Evolutionary conservation across 2,797 vertebrate species (phyloP), one percentile per base, ranked within the genome.

Genomic region (Margarornis squamiger): DNA sequence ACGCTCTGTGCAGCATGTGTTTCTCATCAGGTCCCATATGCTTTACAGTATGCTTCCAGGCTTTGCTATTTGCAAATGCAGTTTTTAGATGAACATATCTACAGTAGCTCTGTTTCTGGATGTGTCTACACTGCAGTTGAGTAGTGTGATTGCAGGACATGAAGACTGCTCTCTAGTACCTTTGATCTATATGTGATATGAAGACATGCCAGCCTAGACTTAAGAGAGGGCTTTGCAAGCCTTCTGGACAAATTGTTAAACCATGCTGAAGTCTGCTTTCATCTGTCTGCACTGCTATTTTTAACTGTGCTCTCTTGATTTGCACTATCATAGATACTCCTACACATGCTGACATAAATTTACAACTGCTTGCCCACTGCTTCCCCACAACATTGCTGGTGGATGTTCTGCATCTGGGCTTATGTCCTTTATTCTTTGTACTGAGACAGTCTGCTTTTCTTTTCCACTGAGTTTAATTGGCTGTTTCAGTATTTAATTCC

Each of bases 31-130:
- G 12, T 90, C 57, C 72, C 82, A 61, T 90, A 77, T 92, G 79
- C 87, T 86, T 90, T 82, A 61, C 1, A 7, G 16, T 77, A 45
- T 49, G 52, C 76, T 96, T 86, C 52, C 72, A 87, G 68, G 41
- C 61, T 87, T 92, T 80, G 45, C 61, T 68, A 77, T 92, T 68
- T 88, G 68, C 65, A 90, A 79, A 46, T 82, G 41, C 41, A 77
- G 38, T 83, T 92, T 92, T 88, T 77, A 88, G 75, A 72, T 74
- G 17, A 86, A 70, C 19, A 1, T 67, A 57, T 70, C 80, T 75
- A 82, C 91, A 71, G 81, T 93, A 91, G 90, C 90, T 61, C 68
- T 92, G 34, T 93, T 88, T 91, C 72, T 92, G 84, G 51, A 77
- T 63, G 18, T 74, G 71, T 89, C 88, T 93, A 46, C 38, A 30